Conservation (phyloP, 2,797 vertebrate species). For the Argya squamiceps region DNA sequence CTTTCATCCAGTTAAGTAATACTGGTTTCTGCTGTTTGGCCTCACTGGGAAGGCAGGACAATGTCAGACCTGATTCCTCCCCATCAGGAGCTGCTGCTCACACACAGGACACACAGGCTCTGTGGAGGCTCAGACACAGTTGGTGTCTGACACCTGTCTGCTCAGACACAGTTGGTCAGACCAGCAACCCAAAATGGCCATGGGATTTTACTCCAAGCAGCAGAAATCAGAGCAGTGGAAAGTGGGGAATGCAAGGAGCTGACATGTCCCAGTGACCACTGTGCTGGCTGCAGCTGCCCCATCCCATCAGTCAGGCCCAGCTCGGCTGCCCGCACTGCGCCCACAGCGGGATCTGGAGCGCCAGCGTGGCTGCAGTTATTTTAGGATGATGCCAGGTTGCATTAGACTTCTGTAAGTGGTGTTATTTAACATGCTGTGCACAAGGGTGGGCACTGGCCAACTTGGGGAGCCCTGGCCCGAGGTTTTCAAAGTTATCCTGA, state of each 20-base stretch:
- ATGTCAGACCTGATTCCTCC: neutral
- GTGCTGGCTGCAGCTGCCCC: neutral
- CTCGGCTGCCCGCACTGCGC: neutral
- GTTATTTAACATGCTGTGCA: neutral
- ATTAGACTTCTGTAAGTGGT: neutral
- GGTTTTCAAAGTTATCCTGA: neutral
- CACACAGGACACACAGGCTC: neutral
- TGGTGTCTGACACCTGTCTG: too few species aligned
- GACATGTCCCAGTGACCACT: fast-evolving
- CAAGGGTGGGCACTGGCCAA: fast-evolving
- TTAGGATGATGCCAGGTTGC: slow-evolving; percentile 31
- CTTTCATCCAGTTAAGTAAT: neutral
- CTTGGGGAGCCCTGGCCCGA: fast-evolving
- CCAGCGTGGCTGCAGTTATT: slow-evolving; percentile 30
- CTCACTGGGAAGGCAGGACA: neutral
- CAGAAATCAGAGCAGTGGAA: neutral
- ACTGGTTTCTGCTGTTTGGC: neutral
- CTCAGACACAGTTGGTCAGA: neutral
- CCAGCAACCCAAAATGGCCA: neutral
- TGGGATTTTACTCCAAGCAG: neutral
- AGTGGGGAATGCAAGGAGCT: neutral
- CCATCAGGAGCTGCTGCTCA: neutral
- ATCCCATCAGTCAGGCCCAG: neutral
- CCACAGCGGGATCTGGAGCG: neutral
- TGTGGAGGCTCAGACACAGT: too few species aligned